These are phyloP conservation scores for Erebia epiphron DNA, from an alignment of 2,888 invertebrate genomes.

Conservation along the genomic window DNA sequence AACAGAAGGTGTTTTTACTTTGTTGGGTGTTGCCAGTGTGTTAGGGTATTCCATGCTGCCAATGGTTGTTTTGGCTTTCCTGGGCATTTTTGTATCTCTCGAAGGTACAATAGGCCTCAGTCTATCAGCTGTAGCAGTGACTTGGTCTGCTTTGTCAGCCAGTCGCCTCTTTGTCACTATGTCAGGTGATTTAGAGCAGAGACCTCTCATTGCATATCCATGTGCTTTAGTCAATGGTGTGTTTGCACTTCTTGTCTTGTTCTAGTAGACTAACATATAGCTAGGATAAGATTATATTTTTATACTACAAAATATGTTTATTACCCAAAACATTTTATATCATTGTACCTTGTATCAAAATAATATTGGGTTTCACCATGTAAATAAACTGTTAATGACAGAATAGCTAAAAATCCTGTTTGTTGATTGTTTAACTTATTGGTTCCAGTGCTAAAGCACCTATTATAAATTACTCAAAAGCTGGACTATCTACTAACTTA, in stretches of 20 bases:
- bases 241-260: conserved; percentile 95
- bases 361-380: not conserved
- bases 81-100: conserved; percentile 90
- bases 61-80: conserved; percentile 92
- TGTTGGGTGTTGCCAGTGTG: conserved; percentile 92
- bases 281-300: conserved; percentile 10
- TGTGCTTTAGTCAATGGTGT: conserved; percentile 96
- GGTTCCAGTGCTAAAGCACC: no score
- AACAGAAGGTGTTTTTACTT: conserved; percentile 86
- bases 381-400: not conserved
- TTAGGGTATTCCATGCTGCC: conserved; percentile 97
- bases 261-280: conserved; percentile 77
- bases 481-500: no score
- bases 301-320: not conserved
- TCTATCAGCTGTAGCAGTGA: conserved; percentile 86
- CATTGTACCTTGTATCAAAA: not conserved
- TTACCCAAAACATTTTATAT: no score
- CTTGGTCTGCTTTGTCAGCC: conserved; percentile 96
- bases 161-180: conserved; percentile 96
- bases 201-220: conserved; percentile 94
- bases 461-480: no score
- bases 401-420: not conserved
- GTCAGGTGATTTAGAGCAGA: conserved; percentile 93
- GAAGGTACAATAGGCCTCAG: conserved; percentile 87
- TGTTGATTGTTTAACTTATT: no score